Base-by-base conservation (phyloP, 2,888 invertebrate genomes). In the Pemphredon lugubris region DNA sequence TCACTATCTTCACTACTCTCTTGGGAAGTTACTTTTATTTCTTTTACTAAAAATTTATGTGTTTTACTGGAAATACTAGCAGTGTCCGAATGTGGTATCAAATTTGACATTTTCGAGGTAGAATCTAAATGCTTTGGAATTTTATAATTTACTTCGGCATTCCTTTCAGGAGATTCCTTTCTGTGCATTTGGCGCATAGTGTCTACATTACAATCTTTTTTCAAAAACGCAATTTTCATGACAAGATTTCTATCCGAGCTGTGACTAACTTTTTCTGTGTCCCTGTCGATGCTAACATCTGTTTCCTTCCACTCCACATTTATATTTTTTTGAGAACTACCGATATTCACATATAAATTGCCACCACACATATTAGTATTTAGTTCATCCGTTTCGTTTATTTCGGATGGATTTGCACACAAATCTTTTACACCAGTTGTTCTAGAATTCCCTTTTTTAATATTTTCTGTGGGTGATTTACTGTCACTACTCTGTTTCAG, bases 1-100 rank as follows among this genome's bases (percentile, higher is more conserved):
- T 85, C 84, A 77, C 82, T 83, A 65, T 85, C 85, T 79, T 83
- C 82, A 78, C 85, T 84, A 79, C 72, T 82, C 48, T 77, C 78
- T 63, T 73, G 63, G n/a, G 42, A 51, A 34, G 37, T 58, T 32
- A 30, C 13, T 48, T 71, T 76, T n/a, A n/a, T 58, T 71, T 83
- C 75, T 67, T 60, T 75, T 42, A 45, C 11, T 66, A 82, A 23
- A 61, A 82, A 73, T 59, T 73, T 66, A 34, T 65, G 55, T 11
- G 47, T 55, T 34, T 61, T 39, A 20, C 26, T 18, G 7, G 47
- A 40, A 23, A 42, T 20, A 5, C 20, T 55, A 50, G 30, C 26
- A 39, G 30, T 57, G 18, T 64, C 45, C 51, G 18, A 58, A 40
- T 48, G 0, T 14, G 21, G 6, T 32, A 23, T 6, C 37, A 53